Base-by-base conservation (phyloP, 64 coral and sea anemone species). In the Pocillopora damicornis region DNA sequence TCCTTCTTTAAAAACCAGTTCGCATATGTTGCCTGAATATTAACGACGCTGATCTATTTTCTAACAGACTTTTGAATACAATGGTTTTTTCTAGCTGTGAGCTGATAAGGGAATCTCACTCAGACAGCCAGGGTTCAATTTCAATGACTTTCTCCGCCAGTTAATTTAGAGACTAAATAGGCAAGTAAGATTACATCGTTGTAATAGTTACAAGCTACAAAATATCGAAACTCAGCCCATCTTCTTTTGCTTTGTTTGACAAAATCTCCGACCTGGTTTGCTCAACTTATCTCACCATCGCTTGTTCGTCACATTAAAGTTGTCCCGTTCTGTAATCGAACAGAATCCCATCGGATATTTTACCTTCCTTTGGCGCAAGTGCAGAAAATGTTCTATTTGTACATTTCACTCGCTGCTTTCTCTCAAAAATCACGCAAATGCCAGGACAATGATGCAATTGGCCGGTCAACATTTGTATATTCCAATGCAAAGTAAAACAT, bases 31-130 rank as follows among this genome's bases (percentile, higher is more conserved):
- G 16, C 16, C 37, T 4, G 20, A 23, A 13, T 36, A 23, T 62
- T 45, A 23, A 6, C 16, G 37, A 72, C 20, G 18, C 57, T 85
- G 65, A 72, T 22, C 20, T n/a, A 72, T 85, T 71, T 72, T 72
- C 81, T 58, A 2, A 11, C 81, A 85, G 37, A 85, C 37, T 30
- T 56, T 57, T 85, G 81, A 26, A 85, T 25, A 85, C 81, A 85
- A 85, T 45, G 81, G 37, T 35, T 67, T 82, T 85, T n/a, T 85
- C 42, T 26, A 17, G 5, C 64, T 72, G 12, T 18, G 37, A 72
- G 45, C 64, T 85, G 81, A 85, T 85, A 85, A 85, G 34, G 72
- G 18, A 85, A 83, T 83, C 17, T 6, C 17, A 71, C 1, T n/a
- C n/a, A 71, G 67, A 71, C 56, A 79, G 77, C 20, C 18, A 51